Evolutionary conservation across 2,888 invertebrate genomes (phyloP).

Genomic region (Rhopalosiphum nymphaeae): DNA sequence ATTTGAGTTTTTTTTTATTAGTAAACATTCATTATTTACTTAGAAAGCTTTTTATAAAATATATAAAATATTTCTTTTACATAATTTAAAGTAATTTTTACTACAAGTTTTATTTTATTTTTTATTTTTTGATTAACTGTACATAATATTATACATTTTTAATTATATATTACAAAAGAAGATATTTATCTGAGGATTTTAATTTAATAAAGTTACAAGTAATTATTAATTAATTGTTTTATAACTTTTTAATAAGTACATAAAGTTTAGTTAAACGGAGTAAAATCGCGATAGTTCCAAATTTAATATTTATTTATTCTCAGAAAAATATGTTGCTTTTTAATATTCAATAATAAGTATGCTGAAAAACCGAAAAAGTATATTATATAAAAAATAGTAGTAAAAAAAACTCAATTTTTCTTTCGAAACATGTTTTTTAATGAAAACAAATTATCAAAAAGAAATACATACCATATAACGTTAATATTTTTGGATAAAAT

Average conservation of each 20-base stretch:
- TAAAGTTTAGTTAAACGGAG: background rate
- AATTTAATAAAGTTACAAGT: too few relatives aligned
- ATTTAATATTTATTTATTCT: background rate
- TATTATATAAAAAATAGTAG: background rate
- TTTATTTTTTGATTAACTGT: too few relatives aligned
- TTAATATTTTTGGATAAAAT: background rate
- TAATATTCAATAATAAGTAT: background rate
- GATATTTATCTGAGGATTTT: too few relatives aligned
- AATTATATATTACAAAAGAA: too few relatives aligned
- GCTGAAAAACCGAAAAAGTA: background rate
- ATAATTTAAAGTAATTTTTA: too few relatives aligned
- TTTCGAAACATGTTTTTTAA: background rate
- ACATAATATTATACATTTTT: too few relatives aligned
- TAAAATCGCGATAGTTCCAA: background rate
- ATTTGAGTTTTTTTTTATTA: background rate
- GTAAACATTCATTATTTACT: too few relatives aligned
- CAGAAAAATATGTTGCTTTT: background rate
- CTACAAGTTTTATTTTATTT: too few relatives aligned
- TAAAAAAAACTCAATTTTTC: background rate
- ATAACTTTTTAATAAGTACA: background rate
- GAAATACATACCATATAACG: background rate
- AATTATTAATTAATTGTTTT: background rate
- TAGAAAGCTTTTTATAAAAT: too few relatives aligned
- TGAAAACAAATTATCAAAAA: background rate
- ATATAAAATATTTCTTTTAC: too few relatives aligned